Base-by-base conservation (phyloP, 2,797 vertebrate genomes). In the Enteromius mattozi region DNA sequence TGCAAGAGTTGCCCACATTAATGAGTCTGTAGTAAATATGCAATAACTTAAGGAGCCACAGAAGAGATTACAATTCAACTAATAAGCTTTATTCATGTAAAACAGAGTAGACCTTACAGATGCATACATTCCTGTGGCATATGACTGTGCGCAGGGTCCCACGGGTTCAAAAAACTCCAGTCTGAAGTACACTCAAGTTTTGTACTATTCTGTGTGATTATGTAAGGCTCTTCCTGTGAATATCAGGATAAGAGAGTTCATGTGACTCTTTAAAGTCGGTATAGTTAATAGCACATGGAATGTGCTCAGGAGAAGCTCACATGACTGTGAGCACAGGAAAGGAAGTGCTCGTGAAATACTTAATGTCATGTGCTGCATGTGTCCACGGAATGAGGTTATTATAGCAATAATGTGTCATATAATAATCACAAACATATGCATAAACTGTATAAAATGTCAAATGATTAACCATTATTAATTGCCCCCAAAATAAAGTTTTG, bases 181-280 rank as follows among this genome's bases (percentile, higher is more conserved):
- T 80, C 21, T 21, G 21, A 59, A 63, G 47, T 51, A 27, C 3
- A 47, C 13, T 80, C 10, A 75, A 40, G 80, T 71, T 59, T 47
- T 1, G 13, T 27, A 27, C 12, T 14, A 8, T 75, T 81, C 71
- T n/a, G 63, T 47, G 37, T 56, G 7, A 83, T 92, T 90, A 90
- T 84, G 45, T 87, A 92, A 91, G 65, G 16, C 59, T 68, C 24
- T 79, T 75, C 82, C 65, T 69, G 45, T 7, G 54, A 83, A 78
- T 80, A 87, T 91, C 84, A 89, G 86, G 56, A 30, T 90, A 87
- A 93, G 85, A 89, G 88, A 84, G 13, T 61, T 92, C 92, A 90
- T 93, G 88, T 90, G 92, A 84, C 56, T 80, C 37, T 4, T 1
- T 7, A 42, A 74, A 51, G 37, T 80, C 51, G 1, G 1, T 14